Evolutionary conservation across 2,888 invertebrate species (phyloP).

Genomic region (Leucophenga maculata): DNA sequence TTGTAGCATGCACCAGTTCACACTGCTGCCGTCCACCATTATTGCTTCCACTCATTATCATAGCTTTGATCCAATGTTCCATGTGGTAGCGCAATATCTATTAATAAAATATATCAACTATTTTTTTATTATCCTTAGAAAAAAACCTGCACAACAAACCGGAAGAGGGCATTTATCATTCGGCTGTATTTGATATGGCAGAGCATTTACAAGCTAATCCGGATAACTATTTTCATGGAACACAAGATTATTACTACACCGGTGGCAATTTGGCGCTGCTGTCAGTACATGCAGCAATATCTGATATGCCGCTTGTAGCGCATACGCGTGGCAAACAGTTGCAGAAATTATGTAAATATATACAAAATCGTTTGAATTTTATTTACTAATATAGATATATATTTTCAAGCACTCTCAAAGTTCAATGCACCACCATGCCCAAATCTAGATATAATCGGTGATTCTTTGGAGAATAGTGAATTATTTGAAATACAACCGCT

Average conservation of each 20-base stretch:
- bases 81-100: too few species aligned
- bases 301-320: conserved; percentile 34
- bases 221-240: conserved; percentile 60
- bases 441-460: background rate
- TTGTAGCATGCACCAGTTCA: too few species aligned
- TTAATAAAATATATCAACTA: too few species aligned
- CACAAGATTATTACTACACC: conserved; percentile 69
- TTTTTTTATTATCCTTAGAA: too few species aligned
- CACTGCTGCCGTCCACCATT: too few species aligned
- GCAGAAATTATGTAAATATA: conserved; percentile 46
- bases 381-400: conserved; percentile 18
- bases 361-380: background rate
- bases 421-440: background rate
- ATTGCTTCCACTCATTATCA: too few species aligned
- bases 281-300: conserved; percentile 13
- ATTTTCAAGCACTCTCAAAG: conserved; percentile 37
- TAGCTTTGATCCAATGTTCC: too few species aligned
- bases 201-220: conserved; percentile 49
- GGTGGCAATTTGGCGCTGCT: conserved; percentile 64
- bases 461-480: conserved; percentile 45
- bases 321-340: conserved; percentile 58
- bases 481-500: conserved; percentile 62
- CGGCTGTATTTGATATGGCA: conserved; percentile 43
- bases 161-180: conserved; percentile 37
- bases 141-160: too few species aligned